phyloP scores from a whole-genome alignment of 2,113 vertebrate genomes.

The Ailuropoda melanoleuca region DNA sequence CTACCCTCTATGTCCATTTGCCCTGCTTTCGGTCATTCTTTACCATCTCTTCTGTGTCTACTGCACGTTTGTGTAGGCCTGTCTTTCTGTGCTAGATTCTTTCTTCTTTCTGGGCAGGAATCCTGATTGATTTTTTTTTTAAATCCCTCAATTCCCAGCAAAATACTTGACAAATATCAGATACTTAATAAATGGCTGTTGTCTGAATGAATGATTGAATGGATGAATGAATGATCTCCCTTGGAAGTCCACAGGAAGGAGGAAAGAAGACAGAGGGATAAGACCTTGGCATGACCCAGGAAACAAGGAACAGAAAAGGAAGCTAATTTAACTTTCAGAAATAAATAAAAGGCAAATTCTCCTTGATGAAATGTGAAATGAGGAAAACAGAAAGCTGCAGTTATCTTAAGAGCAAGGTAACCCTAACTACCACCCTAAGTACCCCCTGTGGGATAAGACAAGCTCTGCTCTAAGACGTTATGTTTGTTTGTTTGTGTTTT shows the following conservation, averaged over 20 bases:
- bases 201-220: constrained; percentile 1
- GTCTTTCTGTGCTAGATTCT: background rate
- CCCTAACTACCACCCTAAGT: background rate
- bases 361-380: constrained; percentile 43
- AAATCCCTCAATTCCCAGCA: background rate
- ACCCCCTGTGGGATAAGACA: background rate
- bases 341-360: constrained; percentile 55
- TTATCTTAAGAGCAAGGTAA: background rate
- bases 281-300: background rate
- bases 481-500: background rate
- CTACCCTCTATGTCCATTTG: too few species aligned
- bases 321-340: constrained; percentile 32
- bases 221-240: constrained; percentile 31
- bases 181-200: background rate
- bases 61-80: background rate
- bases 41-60: background rate
- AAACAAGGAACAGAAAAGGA: constrained; percentile 41
- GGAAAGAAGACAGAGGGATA: background rate
- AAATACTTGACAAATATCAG: background rate
- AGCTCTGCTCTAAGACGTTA: background rate
- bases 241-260: background rate
- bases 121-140: background rate
- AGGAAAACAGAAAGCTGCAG: constrained; percentile 26
- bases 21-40: background rate
- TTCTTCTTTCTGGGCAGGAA: background rate